Conservation (phyloP, 2,888 invertebrate species). For the Geophilus truncorum region DNA sequence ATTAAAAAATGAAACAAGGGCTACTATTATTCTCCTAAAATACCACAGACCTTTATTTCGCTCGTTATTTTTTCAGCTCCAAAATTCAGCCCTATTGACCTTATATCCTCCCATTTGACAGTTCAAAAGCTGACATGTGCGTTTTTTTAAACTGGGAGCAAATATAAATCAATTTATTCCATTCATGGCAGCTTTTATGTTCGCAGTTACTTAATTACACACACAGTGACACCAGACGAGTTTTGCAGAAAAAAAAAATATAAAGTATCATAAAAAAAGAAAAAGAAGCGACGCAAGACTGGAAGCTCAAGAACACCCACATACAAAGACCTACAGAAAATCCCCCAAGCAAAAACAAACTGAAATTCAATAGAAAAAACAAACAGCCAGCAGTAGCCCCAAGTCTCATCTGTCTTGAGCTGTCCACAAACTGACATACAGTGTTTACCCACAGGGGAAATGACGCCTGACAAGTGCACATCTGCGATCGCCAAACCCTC, state of each 20-base stretch:
- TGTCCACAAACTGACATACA: conserved; percentile 6
- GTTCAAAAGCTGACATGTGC: neutral
- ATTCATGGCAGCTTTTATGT: neutral
- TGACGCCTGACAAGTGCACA: conserved; percentile 14
- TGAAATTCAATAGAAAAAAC: conserved; percentile 9
- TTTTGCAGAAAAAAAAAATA: neutral
- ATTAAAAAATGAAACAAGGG: conserved; percentile 8
- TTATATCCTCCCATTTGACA: neutral
- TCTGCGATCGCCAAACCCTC: neutral
- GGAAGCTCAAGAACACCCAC: conserved; percentile 5
- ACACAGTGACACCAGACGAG: neutral
- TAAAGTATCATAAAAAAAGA: neutral
- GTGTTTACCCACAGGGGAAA: conserved; percentile 10
- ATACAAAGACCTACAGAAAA: conserved; percentile 8
- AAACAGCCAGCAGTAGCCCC: conserved; percentile 3
- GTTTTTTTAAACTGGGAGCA: neutral
- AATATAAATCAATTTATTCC: conserved; percentile 16
- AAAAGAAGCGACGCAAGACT: neutral
- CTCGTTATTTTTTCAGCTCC: neutral
- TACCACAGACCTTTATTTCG: neutral
- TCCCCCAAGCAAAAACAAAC: conserved; percentile 5
- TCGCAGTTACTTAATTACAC: conserved; percentile 6
- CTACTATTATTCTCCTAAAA: conserved; percentile 12
- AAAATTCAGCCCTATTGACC: neutral
- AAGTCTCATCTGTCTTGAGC: conserved; percentile 11